These are phyloP conservation scores for Actinostola sp. DNA, from an alignment of 92 coral and sea anemone species.

Conservation along the genomic window DNA sequence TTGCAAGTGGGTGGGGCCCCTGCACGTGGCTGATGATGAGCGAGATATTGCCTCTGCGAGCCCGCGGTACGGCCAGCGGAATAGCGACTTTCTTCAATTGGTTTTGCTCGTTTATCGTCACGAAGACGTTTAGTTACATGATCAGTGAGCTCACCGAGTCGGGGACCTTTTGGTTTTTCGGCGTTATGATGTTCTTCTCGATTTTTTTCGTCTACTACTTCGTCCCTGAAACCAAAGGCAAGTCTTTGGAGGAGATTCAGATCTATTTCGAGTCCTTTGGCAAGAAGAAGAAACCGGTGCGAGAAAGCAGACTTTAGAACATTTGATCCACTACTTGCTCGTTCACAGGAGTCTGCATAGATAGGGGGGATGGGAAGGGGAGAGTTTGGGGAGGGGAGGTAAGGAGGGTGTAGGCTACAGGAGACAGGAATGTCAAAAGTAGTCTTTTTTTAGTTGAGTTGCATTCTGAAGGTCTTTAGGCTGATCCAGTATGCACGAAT, in stretches of 20 bases:
- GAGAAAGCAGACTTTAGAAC: background rate
- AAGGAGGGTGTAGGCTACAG: too few species aligned
- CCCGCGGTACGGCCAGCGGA: conserved; percentile 87
- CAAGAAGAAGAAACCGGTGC: background rate
- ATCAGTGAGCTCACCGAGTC: conserved; percentile 53
- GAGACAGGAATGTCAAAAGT: too few species aligned
- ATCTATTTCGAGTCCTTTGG: conserved; percentile 58
- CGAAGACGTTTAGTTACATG: conserved; percentile 54
- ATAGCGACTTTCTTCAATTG: conserved; percentile 86
- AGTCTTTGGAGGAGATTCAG: conserved; percentile 85
- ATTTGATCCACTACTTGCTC: background rate
- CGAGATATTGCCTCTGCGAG: conserved; percentile 89
- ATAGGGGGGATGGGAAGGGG: too few species aligned
- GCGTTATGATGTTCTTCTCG: conserved; percentile 59
- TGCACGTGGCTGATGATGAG: conserved; percentile 95
- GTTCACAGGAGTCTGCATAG: too few species aligned
- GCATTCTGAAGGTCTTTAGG: too few species aligned
- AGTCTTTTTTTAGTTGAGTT: too few species aligned
- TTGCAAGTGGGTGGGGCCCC: conserved; percentile 94
- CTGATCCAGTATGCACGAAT: too few species aligned
- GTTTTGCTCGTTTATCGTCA: conserved; percentile 80
- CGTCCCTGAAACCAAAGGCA: conserved; percentile 94
- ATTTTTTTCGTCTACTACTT: conserved; percentile 65
- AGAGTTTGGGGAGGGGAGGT: too few species aligned
- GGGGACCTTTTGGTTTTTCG: conserved; percentile 87